Percentiles rank a stretch among this genome's conserved stretches.
Conservation (phyloP, 1,140 invertebrate genomes). For the Thaumatotibia leucotreta region DNA sequence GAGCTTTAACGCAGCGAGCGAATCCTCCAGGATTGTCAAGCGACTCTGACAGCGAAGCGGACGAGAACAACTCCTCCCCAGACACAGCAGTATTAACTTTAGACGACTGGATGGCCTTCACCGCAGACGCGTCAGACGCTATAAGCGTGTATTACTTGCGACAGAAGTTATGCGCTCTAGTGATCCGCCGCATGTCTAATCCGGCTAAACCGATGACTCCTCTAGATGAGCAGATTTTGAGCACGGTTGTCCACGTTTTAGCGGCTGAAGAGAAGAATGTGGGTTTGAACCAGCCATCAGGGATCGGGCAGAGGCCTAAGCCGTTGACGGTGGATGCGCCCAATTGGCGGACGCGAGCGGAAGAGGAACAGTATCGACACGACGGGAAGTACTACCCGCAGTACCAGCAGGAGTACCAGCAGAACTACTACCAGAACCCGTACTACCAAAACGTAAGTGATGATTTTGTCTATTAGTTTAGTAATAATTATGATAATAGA, state of each 20-base stretch:
- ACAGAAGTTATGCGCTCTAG: slow-evolving; percentile 87
- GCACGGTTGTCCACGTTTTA: slow-evolving; percentile 82
- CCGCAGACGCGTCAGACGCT: slow-evolving; percentile 81
- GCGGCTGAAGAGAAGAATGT: slow-evolving; percentile 84
- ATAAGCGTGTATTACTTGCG: slow-evolving; percentile 83
- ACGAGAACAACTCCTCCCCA: slow-evolving; percentile 55
- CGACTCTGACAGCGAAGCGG: slow-evolving; percentile 78
- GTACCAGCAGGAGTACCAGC: slow-evolving; percentile 34
- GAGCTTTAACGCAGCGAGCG: slow-evolving; percentile 55
- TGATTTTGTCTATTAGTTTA: too few species aligned
- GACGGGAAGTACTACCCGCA: slow-evolving; percentile 41
- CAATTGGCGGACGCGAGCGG: slow-evolving; percentile 43
- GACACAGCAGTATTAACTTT: slow-evolving; percentile 71
- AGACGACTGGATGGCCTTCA: slow-evolving; percentile 90
- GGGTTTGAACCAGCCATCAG: slow-evolving; percentile 84
- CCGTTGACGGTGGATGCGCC: slow-evolving; percentile 78
- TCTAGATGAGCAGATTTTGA: slow-evolving; percentile 85
- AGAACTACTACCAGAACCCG: slow-evolving; percentile 40
- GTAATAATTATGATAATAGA: too few species aligned
- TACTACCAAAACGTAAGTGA: slow-evolving; percentile 20
- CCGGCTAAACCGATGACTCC: slow-evolving; percentile 81
- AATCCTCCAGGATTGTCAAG: slow-evolving; percentile 73
- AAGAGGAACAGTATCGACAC: slow-evolving; percentile 40
- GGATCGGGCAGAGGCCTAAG: slow-evolving; percentile 87
- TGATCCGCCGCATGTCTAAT: slow-evolving; percentile 84